Conservation (phyloP, 2,888 invertebrate species). For the Epinotia nisella region DNA sequence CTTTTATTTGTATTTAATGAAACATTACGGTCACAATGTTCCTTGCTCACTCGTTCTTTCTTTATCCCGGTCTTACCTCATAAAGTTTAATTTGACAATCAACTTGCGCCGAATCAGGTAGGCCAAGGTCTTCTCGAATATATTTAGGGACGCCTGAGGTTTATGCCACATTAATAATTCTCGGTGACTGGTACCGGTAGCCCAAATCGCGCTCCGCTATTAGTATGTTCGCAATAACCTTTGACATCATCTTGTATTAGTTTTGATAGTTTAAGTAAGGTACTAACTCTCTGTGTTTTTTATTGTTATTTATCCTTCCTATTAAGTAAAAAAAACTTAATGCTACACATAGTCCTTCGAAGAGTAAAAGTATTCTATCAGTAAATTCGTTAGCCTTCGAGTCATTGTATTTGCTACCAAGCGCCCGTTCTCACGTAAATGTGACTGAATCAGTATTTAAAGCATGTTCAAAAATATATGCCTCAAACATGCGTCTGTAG, state of each 20-base stretch:
- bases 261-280: no score
- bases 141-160: conserved; percentile 27
- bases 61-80: background rate
- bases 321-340: no score
- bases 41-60: no score
- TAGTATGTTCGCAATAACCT: background rate
- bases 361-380: background rate
- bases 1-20: no score
- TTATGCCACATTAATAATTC: background rate
- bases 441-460: background rate
- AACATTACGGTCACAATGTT: no score
- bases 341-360: background rate
- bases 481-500: background rate
- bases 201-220: background rate
- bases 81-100: conserved; percentile 12
- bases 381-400: no score
- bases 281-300: no score
- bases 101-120: conserved; percentile 18
- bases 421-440: background rate
- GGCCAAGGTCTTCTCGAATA: conserved; percentile 34
- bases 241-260: background rate
- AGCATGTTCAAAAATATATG: background rate
- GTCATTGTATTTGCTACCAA: background rate
- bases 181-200: background rate
- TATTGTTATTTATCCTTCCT: no score